Base-by-base conservation (phyloP, 2,113 vertebrate genomes). In the Dromas ardeola region DNA sequence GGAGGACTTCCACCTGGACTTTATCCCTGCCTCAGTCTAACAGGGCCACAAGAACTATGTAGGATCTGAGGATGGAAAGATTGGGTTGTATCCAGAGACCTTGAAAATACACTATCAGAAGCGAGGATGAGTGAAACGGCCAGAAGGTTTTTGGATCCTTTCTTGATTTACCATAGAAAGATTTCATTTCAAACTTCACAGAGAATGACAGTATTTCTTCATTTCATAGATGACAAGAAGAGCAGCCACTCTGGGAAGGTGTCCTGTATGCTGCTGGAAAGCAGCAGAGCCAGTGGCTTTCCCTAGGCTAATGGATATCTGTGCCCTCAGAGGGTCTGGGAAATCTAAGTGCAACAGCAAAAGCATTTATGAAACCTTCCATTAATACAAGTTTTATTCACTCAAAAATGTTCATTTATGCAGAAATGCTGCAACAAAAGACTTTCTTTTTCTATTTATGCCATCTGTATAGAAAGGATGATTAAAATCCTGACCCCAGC, bases 1-100 rank as follows among this genome's bases (percentile, higher is more conserved):
- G 86, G 86, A 91, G 70, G 67, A 52, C 67, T 95, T 97, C 92
- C 90, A 88, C 55, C 43, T 90, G 94, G 94, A 92, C 27, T 81
- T 94, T 76, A 49, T 92, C 77, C 82, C 69, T 86, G 76, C 21
- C 43, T 93, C 36, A 16, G 30, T 59, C 30, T 86, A 78, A 81
- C 38, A 74, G 76, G 42, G 23, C n/a, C 76, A 50, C 15, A 50
- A 71, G 50, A 71, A 40, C 59, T 86, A 10, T 26, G 76, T 36
- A 86, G 72, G 27, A 92, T 91, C 47, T 74, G 69, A 79, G 53
- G 70, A 86, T 67, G 67, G n/a, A 78, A 66, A 90, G 55, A 40
- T 7, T 71, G 67, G 52, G 22, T 43, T 88, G 6, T n/a, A 84
- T 81, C 65, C 86, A 95, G 80, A 81, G 65, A 78, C 40, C 74